Evolutionary conservation across 1,140 invertebrate species (phyloP), one percentile per base, ranked within the genome.

Genomic region (Micrasema longulum): DNA sequence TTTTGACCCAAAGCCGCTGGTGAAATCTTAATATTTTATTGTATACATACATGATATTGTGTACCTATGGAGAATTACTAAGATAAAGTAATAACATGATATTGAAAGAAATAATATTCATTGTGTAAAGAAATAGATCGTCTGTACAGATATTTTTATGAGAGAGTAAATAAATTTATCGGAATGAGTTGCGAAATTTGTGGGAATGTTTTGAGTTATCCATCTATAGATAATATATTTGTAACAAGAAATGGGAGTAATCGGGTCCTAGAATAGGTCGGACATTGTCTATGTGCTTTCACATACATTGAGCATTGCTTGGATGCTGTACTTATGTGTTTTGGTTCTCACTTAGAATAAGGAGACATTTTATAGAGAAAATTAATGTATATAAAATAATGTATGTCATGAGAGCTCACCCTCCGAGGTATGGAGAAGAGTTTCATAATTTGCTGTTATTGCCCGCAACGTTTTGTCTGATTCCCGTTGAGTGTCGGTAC

Each of bases 311-410:
- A 70, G 57, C 57, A 63, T 63, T 52, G 68, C 68, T 70, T 70
- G 43, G 26, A 38, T 45, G 66, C 50, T 31, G 7, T 31, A 47
- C 23, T 20, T 53, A 66, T 72, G 47, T 75, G n/a, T 71, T 4
- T 45, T 36, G 50, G 68, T 67, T 73, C 65, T 75, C 69, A 71
- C 67, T 55, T 75, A 71, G 64, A 69, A n/a, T 75, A 75, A 75
- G 73, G 64, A 74, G 69, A 75, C 69, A 71, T 74, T 74, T 74
- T 71, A 75, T 75, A 75, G 69, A 71, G 57, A 57, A 65, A 53
- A 74, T 72, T 72, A 69, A 69, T 68, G 63, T 67, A 71, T 66
- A 71, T 71, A 71, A 75, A 69, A 71, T 70, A 67, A 67, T 64
- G 66, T 74, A 66, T 74, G 38, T 53, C 63, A 71, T 50, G 41